Evolutionary conservation across 2,113 vertebrate genomes (phyloP), one percentile per base, ranked within the genome.

Genomic region (Trichechus manatus): DNA sequence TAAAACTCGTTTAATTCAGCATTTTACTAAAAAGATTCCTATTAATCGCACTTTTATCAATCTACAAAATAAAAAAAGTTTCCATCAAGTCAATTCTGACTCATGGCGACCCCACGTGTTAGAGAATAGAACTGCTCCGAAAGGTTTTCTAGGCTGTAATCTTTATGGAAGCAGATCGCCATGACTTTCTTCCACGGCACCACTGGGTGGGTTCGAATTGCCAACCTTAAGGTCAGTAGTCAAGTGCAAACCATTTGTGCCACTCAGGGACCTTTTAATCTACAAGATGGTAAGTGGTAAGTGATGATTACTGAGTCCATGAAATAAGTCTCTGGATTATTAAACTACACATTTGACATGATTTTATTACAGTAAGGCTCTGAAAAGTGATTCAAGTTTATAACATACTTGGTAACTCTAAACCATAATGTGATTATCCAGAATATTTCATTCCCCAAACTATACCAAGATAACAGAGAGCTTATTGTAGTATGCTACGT

Each of bases 1-100:
- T 56, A 42, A 70, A 88, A 70, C 39, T 85, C 63, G 50, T 79
- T 95, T 83, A 93, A 89, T 81, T 92, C 59, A 78, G 31, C 29
- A 85, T 33, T 93, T 89, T 75, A 87, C 47, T 50, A 77, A 85
- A 13, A 19, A 78, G 39, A 87, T 47, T 82, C 29, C 39, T 79
- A 79, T 39, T 39, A 59, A 59, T 84, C 31, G 63, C 61, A 86
- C 20, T 80, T 92, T 74, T 63, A 93, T 29, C 8, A 59, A 42
- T 31, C 27, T 61, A 31, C 9, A 33, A 68, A 68, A 68, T 31
- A 68, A 23, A 61, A 68, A 31, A 68, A 3, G 3, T 33, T 68
- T 11, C 64, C 6, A 17, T 33, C 4, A 10, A 33, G 9, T 33
- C 64, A 68, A 68, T 31, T 68, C 64, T 6, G 15, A 68, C 29